Evolutionary conservation across 2,888 invertebrate species (phyloP).

Genomic region (Parochlus steinenii): DNA sequence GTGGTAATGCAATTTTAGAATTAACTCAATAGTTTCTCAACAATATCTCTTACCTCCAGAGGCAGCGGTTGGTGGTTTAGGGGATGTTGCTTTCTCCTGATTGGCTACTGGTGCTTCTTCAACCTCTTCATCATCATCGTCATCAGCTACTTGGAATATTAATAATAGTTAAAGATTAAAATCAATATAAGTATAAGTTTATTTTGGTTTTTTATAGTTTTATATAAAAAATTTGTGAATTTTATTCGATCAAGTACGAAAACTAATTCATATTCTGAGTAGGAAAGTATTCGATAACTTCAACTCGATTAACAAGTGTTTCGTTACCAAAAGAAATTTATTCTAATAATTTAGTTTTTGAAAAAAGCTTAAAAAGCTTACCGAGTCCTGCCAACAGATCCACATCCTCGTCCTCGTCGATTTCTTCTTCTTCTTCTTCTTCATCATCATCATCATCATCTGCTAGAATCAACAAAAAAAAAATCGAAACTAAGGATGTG

Average conservation of each 20-base stretch:
- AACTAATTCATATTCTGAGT: too few species aligned
- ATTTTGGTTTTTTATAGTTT: too few species aligned
- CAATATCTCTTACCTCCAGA: conserved; percentile 2
- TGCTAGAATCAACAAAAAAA: neutral
- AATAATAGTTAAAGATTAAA: neutral
- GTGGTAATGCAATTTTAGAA: neutral
- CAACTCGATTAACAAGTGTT: too few species aligned
- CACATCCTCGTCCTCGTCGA: conserved; percentile 6
- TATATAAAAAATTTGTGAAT: too few species aligned
- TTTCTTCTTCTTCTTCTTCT: conserved; percentile 6
- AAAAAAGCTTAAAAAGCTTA: neutral
- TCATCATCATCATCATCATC: conserved; percentile 8
- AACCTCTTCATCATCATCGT: conserved; percentile 10
- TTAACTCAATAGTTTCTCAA: neutral
- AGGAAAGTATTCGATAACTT: too few species aligned
- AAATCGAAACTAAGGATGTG: neutral
- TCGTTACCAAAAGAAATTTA: neutral
- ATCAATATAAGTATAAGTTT: neutral
- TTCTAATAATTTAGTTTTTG: neutral
- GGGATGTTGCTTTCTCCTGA: conserved; percentile 9
- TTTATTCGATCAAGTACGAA: too few species aligned
- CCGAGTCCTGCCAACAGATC: conserved; percentile 9
- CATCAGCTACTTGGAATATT: conserved; percentile 2
- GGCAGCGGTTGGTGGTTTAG: conserved; percentile 8
- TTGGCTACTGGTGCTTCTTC: neutral